Evolutionary conservation across 1,140 invertebrate species (phyloP), one percentile per base, ranked within the genome.

Genomic region (Limonius californicus): DNA sequence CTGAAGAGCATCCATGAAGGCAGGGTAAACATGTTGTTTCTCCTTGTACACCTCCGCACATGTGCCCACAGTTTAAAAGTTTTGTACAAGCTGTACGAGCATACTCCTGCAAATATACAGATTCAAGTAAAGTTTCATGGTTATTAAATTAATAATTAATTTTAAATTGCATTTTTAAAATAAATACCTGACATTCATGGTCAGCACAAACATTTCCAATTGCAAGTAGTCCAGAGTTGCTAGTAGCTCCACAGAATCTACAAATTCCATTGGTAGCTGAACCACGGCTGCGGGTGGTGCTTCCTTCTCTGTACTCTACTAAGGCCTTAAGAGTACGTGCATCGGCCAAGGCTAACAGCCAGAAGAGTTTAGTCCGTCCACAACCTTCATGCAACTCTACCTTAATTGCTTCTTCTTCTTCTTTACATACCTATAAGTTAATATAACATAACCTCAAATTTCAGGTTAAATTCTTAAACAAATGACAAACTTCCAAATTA

Each of bases 301-400:
- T 77, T 62, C 89, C 92, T 69, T 92, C 90, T 19, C 95, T 83
- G 74, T 98, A 96, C 76, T 99, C 96, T 2, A 97, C 89, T 73
- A 98, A 82, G 0, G 92, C 94, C 77, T 98, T 98, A 1, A 98
- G 78, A 0, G 94, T 97, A 61, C 89, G 86, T 0, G 92, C 91
- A 72, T 98, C 95, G 0, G 95, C 94, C 3, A 98, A 77, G 1
- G 94, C 88, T 68, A 98, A 81, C 0, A 98, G 81, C 95, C 95
- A 98, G 75, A 97, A 97, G 1, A 98, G 79, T 74, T 98, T 98
- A 0, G 91, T 95, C 54, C 95, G 82, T 0, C 95, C 95, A 75
- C 95, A 98, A 0, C 95, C 94, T 78, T 98, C 95, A 74, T 98
- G 95, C 9, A 97, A 82, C 77, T 98, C 95, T 0, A 98, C 93